Percentiles rank a stretch among this genome's conserved stretches.
Conservation (phyloP, 2,888 invertebrate genomes). For the Agriopis marginaria region DNA sequence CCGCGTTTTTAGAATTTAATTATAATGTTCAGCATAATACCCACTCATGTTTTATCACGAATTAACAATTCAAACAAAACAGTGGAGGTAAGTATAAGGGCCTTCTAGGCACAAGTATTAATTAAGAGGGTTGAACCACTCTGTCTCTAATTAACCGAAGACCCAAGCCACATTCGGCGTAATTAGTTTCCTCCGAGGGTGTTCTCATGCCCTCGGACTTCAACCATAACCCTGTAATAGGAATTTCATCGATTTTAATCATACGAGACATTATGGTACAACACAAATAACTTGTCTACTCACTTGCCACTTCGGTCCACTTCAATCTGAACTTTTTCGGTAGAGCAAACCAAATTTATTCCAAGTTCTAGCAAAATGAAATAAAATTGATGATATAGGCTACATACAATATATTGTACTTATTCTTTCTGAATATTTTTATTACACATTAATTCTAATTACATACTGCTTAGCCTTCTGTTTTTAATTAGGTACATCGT, state of each 20-base stretch:
- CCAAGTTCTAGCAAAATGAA: too few relatives aligned
- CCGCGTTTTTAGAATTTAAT: constrained; percentile 57
- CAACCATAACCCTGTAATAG: constrained; percentile 68
- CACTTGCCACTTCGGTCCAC: not conserved
- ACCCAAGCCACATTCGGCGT: constrained; percentile 82
- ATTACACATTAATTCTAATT: too few relatives aligned
- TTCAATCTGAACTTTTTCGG: not conserved
- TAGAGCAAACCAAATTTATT: too few relatives aligned
- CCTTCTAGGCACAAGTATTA: constrained; percentile 81
- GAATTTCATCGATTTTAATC: constrained; percentile 74
- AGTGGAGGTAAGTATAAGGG: constrained; percentile 75
- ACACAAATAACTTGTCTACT: constrained; percentile 1
- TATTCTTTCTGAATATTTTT: too few relatives aligned
- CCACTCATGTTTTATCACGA: constrained; percentile 74
- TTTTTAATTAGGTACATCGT: too few relatives aligned
- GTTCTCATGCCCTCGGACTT: constrained; percentile 80
- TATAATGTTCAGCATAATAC: constrained; percentile 71
- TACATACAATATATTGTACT: too few relatives aligned
- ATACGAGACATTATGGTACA: constrained; percentile 52
- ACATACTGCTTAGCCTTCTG: too few relatives aligned
- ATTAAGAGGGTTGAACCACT: constrained; percentile 85
- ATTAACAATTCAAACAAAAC: constrained; percentile 83
- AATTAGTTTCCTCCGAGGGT: constrained; percentile 83
- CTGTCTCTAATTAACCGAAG: constrained; percentile 85
- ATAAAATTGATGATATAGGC: too few relatives aligned